Evolutionary conservation across 2,888 invertebrate species (phyloP).

Genomic region (Cephus sareptanus): DNA sequence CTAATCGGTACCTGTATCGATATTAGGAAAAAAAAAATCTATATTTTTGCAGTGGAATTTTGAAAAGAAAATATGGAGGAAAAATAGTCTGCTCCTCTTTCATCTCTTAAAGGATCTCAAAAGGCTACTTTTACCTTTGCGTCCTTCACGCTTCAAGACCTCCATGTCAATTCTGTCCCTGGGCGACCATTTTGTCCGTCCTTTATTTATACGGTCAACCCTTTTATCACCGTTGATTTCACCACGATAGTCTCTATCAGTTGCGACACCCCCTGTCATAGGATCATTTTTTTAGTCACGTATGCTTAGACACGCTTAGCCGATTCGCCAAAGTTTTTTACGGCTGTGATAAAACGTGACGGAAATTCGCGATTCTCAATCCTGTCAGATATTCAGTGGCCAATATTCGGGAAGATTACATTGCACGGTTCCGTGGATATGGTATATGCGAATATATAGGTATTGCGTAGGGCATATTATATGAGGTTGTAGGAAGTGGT

Average conservation of each 20-base stretch:
- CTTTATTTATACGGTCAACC: neutral
- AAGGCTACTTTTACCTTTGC: neutral
- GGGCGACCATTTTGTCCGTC: neutral
- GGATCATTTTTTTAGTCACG: neutral
- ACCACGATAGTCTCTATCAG: neutral
- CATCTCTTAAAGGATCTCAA: neutral
- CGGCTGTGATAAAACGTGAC: neutral
- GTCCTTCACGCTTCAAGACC: neutral
- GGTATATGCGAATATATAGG: neutral
- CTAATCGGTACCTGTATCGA: neutral
- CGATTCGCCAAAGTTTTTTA: neutral
- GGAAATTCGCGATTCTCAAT: neutral
- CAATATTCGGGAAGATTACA: neutral
- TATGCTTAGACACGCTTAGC: neutral
- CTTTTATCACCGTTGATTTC: neutral
- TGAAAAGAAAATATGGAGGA: neutral
- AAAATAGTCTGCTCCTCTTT: neutral
- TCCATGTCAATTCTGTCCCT: neutral
- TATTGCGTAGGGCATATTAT: neutral
- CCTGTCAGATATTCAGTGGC: neutral
- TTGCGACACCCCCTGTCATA: neutral
- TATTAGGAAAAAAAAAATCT: neutral
- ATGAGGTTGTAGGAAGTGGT: neutral
- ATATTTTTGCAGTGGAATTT: neutral
- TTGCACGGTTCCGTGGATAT: neutral